phyloP scores from a whole-genome alignment of 2,113 vertebrate species.

The Etheostoma spectabile region DNA sequence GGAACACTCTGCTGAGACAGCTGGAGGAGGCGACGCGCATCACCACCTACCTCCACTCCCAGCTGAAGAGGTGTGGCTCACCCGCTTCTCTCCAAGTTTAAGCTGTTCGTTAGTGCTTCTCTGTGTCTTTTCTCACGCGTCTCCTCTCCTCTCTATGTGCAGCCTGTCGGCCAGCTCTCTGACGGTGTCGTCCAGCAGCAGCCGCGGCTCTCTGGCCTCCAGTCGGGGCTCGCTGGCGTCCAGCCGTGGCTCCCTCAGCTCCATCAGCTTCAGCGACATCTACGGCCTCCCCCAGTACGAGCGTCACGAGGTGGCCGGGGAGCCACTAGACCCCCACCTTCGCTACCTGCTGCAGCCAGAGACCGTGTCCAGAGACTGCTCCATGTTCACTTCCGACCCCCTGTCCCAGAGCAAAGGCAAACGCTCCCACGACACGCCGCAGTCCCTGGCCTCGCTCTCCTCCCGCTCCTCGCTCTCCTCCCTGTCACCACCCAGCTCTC shows the following conservation, averaged over 20 bases:
- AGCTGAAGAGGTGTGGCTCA: conserved; percentile 90
- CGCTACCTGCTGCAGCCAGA: conserved; percentile 91
- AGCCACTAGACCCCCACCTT: conserved; percentile 84
- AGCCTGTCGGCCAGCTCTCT: conserved; percentile 96
- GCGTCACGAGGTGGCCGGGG: conserved; percentile 83
- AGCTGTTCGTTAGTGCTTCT: not conserved
- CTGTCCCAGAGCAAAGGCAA: conserved; percentile 84
- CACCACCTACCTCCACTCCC: conserved; percentile 94
- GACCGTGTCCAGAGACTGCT: conserved; percentile 83
- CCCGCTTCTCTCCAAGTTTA: not conserved
- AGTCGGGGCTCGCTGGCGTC: conserved; percentile 95
- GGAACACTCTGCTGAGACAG: conserved; percentile 92
- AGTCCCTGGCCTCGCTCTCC: conserved; percentile 94
- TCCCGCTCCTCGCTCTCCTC: conserved; percentile 97
- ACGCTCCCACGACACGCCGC: conserved; percentile 92
- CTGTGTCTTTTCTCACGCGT: not conserved
- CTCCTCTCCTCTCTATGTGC: not conserved
- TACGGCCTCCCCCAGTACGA: conserved; percentile 96
- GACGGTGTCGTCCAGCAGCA: conserved; percentile 96
- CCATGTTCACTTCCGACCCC: conserved; percentile 75
- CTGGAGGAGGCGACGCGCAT: conserved; percentile 94
- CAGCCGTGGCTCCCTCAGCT: conserved; percentile 96
- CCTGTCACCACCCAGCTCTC: conserved; percentile 94
- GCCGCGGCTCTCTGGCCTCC: conserved; percentile 94
- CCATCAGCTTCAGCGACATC: conserved; percentile 97